Percentiles rank a stretch among this genome's conserved stretches.
phyloP scores from a whole-genome alignment of 2,113 vertebrate species.

The Sakesphorus luctuosus region DNA sequence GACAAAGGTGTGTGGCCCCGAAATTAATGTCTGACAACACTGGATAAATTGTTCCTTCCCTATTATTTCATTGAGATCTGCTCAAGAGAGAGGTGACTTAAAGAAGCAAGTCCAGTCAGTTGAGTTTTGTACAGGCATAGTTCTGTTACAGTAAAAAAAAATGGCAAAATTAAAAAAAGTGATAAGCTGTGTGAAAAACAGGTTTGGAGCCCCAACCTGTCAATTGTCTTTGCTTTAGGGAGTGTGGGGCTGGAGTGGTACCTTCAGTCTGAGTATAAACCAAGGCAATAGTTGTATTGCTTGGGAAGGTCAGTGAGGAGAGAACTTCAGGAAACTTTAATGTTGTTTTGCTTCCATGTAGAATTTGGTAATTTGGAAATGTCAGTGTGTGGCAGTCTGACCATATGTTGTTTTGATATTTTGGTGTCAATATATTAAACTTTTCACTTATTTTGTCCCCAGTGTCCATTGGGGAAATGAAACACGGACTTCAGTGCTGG shows the following conservation, averaged over 20 bases:
- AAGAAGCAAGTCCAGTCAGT: not conserved
- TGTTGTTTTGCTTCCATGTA: not conserved
- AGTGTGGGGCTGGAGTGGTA: not conserved
- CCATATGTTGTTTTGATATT: not conserved
- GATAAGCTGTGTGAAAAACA: not conserved
- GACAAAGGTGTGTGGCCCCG: not conserved
- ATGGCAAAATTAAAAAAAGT: not conserved
- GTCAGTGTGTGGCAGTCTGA: not conserved
- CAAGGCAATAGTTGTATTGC: not conserved
- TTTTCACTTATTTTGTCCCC: not conserved
- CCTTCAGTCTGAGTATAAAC: not conserved
- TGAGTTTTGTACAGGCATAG: not conserved
- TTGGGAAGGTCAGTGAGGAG: not conserved
- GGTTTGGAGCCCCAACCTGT: not conserved
- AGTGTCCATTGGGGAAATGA: not conserved
- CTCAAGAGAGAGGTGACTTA: not conserved
- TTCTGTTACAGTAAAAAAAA: not conserved
- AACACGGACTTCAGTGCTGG: not conserved
- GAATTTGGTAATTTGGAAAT: not conserved
- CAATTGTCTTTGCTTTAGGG: not conserved
- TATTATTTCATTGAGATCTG: not conserved
- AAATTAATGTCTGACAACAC: not conserved
- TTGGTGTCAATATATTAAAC: not conserved
- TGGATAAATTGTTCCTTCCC: not conserved
- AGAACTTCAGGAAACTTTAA: not conserved